A percentile compares a stretch with the other conserved stretches of the same genome.
These are phyloP conservation scores for Lepus americanus DNA, from an alignment of 2,113 vertebrate species.

Conservation along the genomic window DNA sequence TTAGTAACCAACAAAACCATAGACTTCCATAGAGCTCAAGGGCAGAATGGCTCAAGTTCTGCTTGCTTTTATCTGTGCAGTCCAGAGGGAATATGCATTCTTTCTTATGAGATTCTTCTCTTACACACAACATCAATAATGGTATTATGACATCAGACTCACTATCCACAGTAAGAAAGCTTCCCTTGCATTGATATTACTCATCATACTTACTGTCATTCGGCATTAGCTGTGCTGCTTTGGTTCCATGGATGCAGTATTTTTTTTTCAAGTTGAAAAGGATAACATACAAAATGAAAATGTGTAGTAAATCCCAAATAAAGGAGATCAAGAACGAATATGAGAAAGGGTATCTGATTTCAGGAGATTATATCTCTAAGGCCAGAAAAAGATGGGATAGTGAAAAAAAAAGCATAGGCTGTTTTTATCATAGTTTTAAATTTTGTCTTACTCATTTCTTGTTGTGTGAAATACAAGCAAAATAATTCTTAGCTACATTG, in stretches of 20 bases:
- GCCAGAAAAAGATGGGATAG: neutral
- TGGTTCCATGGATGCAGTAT: neutral
- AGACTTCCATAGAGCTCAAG: neutral
- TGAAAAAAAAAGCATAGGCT: neutral
- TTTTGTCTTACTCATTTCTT: constrained; percentile 10
- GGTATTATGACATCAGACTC: neutral
- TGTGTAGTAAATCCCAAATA: neutral
- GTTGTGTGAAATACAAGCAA: neutral
- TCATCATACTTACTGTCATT: neutral
- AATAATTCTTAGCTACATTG: neutral
- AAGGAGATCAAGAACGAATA: neutral
- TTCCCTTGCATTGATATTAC: neutral
- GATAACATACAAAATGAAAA: constrained; percentile 21
- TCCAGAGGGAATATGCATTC: neutral
- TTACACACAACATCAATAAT: neutral
- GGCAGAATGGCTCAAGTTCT: neutral
- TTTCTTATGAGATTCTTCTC: neutral
- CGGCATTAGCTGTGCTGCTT: neutral
- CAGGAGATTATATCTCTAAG: neutral
- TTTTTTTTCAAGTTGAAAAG: constrained; percentile 31
- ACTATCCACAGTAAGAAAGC: neutral
- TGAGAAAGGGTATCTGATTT: neutral
- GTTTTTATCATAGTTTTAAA: neutral
- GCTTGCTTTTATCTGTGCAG: neutral
- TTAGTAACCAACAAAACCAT: neutral